phyloP scores from a whole-genome alignment of 2,797 vertebrate species.

The Coendou prehensilis region DNA sequence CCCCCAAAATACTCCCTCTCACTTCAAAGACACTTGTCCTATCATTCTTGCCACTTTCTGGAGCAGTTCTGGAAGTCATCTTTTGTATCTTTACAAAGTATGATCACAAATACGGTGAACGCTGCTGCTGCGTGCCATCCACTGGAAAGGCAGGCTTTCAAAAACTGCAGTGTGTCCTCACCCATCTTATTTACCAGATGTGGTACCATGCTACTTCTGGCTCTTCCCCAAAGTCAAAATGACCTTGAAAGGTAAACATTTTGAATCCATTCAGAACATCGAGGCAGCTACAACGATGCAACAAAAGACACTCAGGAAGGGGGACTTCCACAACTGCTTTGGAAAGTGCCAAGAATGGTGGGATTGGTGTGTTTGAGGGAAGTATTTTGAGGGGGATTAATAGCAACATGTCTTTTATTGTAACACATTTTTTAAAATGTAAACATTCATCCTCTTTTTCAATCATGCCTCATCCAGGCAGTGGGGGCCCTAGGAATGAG shows the following conservation, averaged over 20 bases:
- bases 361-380: not conserved
- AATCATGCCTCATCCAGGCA: rapidly evolving
- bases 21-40: not conserved
- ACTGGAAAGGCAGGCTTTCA: not conserved
- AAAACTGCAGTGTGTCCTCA: not conserved
- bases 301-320: not conserved
- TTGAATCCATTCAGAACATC: too few species aligned
- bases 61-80: not conserved
- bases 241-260: not conserved
- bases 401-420: not conserved
- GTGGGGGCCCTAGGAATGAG: not conserved
- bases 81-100: not conserved
- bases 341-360: not conserved
- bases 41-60: not conserved
- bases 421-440: not conserved
- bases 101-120: not conserved
- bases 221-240: not conserved
- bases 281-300: not conserved
- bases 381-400: not conserved
- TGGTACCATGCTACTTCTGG: not conserved
- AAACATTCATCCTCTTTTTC: not conserved
- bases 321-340: not conserved
- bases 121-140: not conserved
- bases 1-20: not conserved
- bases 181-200: rapidly evolving